Evolutionary conservation across 2,113 vertebrate genomes (phyloP).

Genomic region (Prinia subflava): DNA sequence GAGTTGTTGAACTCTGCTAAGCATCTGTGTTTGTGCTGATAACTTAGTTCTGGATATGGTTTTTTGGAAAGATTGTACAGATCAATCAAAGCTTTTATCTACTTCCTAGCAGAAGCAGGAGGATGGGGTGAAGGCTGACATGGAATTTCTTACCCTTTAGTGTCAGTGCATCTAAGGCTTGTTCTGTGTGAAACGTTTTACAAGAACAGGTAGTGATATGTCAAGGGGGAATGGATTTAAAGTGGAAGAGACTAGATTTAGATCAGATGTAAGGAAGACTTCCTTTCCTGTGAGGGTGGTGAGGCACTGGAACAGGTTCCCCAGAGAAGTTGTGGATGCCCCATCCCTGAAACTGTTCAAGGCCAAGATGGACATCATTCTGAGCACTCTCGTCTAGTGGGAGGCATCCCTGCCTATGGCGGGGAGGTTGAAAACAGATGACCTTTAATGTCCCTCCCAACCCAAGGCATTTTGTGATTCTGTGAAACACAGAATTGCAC

Average conservation of each 20-base stretch:
- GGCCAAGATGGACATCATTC: not conserved
- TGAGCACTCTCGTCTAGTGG: not conserved
- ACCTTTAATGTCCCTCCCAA: not conserved
- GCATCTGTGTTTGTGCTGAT: not conserved
- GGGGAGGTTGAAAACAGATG: too few relatives aligned
- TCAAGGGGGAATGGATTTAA: not conserved
- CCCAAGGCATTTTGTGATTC: not conserved
- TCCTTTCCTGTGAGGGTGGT: not conserved
- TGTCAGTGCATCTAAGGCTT: not conserved
- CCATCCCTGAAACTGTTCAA: not conserved
- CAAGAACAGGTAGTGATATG: not conserved
- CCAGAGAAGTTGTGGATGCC: not conserved
- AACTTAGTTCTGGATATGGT: not conserved
- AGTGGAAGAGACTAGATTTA: not conserved
- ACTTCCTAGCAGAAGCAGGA: not conserved
- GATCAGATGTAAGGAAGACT: not conserved
- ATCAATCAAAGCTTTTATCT: not conserved
- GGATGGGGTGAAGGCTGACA: not conserved
- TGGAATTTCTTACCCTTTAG: not conserved
- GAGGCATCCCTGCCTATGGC: not conserved
- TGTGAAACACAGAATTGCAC: not conserved
- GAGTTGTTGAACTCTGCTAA: not conserved
- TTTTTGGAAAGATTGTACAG: not conserved
- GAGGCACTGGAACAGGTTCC: too few relatives aligned
- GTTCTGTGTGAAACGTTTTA: not conserved